Evolutionary conservation across 1,140 invertebrate genomes (phyloP), one percentile per base, ranked within the genome.

Genomic region (Eueides isabella): DNA sequence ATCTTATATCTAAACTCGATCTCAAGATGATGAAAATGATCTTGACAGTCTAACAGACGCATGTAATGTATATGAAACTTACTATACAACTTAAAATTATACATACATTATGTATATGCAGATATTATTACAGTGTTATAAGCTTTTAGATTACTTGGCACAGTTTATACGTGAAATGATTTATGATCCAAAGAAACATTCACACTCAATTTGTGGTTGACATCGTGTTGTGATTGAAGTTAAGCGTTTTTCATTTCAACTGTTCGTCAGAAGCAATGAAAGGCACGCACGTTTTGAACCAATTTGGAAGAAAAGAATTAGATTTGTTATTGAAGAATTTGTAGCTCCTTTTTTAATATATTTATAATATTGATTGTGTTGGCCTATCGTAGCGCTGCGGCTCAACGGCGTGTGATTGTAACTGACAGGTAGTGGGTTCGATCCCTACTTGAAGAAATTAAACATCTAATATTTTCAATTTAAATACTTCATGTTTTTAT

Each of bases 221-320:
- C 48, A 55, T 55, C 48, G 12, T 23, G 48, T 55, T 23, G 48
- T 55, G 48, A 55, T 55, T 55, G 48, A 55, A 55, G 48, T 55
- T 26, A 55, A 26, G 19, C 44, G 44, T 55, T 55, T 55, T 26
- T 23, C 23, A 55, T 55, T 55, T 55, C 48, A 26, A 26, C n/a
- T 26, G 48, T 11, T 55, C 48, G 48, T 55, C 19, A 23, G 48
- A 55, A 55, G 26, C 48, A 55, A 26, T 26, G 48, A 55, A 55
- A 55, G 48, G 48, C 48, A 55, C 48, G 48, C 48, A 55, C 48
- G 5, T 55, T 55, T 55, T 44, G n/a, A 44, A 44, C n/a, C 16
- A 38, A 16, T 38, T 38, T n/a, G 41, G 41, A 7, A 19, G n/a
- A 44, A 19, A 44, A 9, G n/a, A n/a, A n/a, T n/a, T n/a, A 44